phyloP scores from a whole-genome alignment of 2,888 invertebrate species.

The Amphimallon solstitiale region DNA sequence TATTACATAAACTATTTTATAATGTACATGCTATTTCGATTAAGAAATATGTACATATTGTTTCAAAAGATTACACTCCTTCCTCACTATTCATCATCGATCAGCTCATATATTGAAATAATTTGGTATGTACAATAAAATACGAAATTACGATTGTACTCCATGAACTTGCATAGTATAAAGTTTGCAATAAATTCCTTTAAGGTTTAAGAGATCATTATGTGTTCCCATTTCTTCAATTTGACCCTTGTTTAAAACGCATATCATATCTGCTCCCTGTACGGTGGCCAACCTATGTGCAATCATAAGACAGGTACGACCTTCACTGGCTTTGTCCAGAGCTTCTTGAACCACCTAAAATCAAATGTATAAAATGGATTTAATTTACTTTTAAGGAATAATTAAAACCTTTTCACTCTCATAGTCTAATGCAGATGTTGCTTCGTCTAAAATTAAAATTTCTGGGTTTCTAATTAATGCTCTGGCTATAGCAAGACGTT shows the following conservation, averaged over 20 bases:
- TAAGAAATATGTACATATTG: too few species aligned
- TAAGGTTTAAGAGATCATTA: slow-evolving; percentile 69
- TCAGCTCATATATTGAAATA: too few species aligned
- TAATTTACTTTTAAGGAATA: not conserved
- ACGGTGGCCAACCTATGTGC: slow-evolving; percentile 88
- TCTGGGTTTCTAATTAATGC: slow-evolving; percentile 84
- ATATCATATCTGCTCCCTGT: slow-evolving; percentile 81
- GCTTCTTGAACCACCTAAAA: slow-evolving; percentile 85
- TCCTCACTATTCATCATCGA: too few species aligned
- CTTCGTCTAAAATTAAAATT: slow-evolving; percentile 84
- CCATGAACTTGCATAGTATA: slow-evolving; percentile 60
- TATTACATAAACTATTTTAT: too few species aligned
- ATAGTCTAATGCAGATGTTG: slow-evolving; percentile 88
- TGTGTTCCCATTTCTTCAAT: slow-evolving; percentile 80
- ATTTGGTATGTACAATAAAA: too few species aligned
- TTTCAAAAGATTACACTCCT: too few species aligned
- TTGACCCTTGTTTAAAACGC: slow-evolving; percentile 76
- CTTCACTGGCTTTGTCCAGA: slow-evolving; percentile 80
- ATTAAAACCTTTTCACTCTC: slow-evolving; percentile 81
- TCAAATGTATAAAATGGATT: not conserved
- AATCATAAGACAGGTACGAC: slow-evolving; percentile 86
- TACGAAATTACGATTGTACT: too few species aligned
- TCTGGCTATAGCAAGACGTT: slow-evolving; percentile 87
- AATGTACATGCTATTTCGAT: too few species aligned
- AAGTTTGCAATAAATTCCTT: slow-evolving; percentile 72